Evolutionary conservation across 2,113 vertebrate genomes (phyloP).

Genomic region (Barnardius zonarius): DNA sequence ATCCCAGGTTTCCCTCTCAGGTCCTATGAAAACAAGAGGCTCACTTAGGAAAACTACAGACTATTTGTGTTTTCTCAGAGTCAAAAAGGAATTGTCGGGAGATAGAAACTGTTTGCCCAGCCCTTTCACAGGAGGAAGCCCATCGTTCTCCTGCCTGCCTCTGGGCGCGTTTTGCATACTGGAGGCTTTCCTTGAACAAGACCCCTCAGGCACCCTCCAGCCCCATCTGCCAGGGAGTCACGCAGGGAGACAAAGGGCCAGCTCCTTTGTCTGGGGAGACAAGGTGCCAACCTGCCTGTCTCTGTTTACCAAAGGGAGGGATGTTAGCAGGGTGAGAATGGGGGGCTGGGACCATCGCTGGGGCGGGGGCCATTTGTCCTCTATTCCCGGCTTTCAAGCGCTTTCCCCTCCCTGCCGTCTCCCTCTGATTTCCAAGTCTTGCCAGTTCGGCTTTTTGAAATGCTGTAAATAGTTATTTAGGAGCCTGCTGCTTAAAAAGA

Average conservation of each 20-base stretch:
- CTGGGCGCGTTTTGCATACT: constrained; percentile 24
- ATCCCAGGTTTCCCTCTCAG: background rate
- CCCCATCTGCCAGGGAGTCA: constrained; percentile 50
- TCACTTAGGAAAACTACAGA: background rate
- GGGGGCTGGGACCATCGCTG: constrained; percentile 29
- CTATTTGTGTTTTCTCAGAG: background rate
- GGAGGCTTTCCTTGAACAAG: constrained; percentile 49
- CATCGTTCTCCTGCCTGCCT: background rate
- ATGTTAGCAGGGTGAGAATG: constrained; percentile 62
- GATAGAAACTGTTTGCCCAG: background rate
- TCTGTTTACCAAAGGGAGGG: constrained; percentile 61
- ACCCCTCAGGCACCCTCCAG: constrained; percentile 52
- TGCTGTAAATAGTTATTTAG: background rate
- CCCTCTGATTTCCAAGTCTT: background rate
- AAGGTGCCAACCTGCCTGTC: constrained; percentile 70
- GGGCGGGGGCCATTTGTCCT: constrained; percentile 59
- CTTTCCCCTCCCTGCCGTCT: background rate
- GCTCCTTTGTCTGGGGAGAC: constrained; percentile 58
- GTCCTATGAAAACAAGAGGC: background rate
- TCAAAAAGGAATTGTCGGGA: background rate
- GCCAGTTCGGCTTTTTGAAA: background rate
- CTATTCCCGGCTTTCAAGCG: background rate
- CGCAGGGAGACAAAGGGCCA: constrained; percentile 48
- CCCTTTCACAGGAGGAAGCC: background rate
- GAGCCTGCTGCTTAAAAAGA: background rate